Percentiles rank a stretch among this genome's conserved stretches.
These are phyloP conservation scores for Pantala flavescens DNA, from an alignment of 1,140 invertebrate genomes.

Conservation along the genomic window DNA sequence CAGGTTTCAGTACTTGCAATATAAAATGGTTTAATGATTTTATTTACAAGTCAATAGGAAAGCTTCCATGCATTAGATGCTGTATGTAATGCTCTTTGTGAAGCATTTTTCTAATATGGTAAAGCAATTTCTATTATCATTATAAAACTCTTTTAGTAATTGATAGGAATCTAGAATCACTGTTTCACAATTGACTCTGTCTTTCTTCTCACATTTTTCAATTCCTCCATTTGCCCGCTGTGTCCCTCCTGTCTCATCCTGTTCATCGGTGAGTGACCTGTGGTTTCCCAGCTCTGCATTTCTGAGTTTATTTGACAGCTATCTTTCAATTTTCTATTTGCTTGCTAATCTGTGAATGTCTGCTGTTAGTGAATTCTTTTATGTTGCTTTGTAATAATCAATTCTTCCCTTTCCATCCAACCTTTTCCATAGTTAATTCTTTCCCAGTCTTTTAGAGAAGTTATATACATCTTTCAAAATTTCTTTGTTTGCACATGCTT, in stretches of 20 bases:
- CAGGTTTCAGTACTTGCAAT: too few species aligned
- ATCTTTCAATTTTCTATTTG: too few species aligned
- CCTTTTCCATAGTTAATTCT: too few species aligned
- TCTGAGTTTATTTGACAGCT: too few species aligned
- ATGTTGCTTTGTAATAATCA: too few species aligned
- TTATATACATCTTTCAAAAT: too few species aligned
- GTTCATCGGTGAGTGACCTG: not conserved
- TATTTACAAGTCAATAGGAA: not conserved
- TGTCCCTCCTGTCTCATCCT: not conserved
- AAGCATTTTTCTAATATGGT: not conserved
- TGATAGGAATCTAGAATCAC: not conserved
- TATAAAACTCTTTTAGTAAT: not conserved
- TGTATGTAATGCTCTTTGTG: not conserved
- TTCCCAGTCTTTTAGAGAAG: too few species aligned
- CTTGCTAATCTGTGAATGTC: too few species aligned
- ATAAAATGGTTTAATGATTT: too few species aligned
- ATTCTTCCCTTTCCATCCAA: too few species aligned
- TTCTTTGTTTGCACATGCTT: too few species aligned
- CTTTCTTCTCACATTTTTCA: not conserved
- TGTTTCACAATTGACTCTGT: conserved; percentile 1
- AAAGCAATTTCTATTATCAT: not conserved
- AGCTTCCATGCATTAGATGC: not conserved
- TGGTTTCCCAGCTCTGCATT: not conserved
- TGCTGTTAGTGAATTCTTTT: too few species aligned
- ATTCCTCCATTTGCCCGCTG: not conserved